Evolutionary conservation across 2,113 vertebrate genomes (phyloP), one percentile per base, ranked within the genome.

Genomic region (Electrona antarctica): DNA sequence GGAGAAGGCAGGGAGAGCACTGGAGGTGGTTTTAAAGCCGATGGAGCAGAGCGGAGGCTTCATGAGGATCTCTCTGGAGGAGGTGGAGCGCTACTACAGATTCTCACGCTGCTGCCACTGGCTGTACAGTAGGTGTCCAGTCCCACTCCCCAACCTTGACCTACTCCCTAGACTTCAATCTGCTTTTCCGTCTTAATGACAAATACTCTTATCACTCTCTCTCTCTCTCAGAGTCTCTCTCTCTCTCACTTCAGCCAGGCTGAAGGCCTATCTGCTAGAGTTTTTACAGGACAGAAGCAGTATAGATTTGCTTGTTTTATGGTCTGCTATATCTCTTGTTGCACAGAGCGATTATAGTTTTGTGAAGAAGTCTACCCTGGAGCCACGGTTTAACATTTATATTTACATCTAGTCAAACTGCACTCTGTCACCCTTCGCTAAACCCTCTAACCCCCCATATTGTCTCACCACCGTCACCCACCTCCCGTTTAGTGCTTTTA

Each of bases 111-210:
- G 81, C 73, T 93, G 90, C 74, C 80, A 73, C 67, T 91, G 88
- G 84, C 75, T 93, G 59, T 54, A 83, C 77, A 87, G 92, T 93
- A 89, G 77, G 92, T 91, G 56, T 51, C 49, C n/a, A n/a, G n/a
- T 21, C 21, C 21, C 21, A 21, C 21, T 21, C 21, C 21, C 13
- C 7, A 56, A 29, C 8, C 29, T 21, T 57, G 1, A 8, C 9
- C 14, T 41, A 2, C 59, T 45, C 67, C n/a, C 13, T 60, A 33
- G 29, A 33, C 21, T 52, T 12, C 58, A 46, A 7, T 51, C 33
- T 57, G 7, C 50, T 55, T 55, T 48, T 14, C 3, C 1, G n/a
- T 46, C 29, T 28, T 13, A 8, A 47, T 60, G 21, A 21, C 21
- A 21, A 21, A 21, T 2, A 21, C 10, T 56, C 50, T 46, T 9